A percentile compares a stretch with the other conserved stretches of the same genome.
These are phyloP conservation scores for Pseudorasbora parva DNA, from an alignment of 2,113 vertebrate genomes.

Conservation along the genomic window DNA sequence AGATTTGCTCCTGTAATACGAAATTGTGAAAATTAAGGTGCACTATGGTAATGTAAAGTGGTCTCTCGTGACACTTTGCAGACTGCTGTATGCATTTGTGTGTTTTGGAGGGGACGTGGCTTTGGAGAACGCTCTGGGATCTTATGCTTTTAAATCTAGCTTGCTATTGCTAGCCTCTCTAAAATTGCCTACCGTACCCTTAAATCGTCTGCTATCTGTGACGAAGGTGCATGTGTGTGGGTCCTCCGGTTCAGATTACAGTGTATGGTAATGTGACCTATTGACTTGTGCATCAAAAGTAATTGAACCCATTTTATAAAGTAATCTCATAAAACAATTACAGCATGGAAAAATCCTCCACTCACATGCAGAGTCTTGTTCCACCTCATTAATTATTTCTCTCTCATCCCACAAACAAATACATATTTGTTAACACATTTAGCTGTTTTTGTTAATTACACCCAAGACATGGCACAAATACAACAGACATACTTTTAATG, in stretches of 20 bases:
- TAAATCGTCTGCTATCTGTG: neutral
- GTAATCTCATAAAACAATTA: conserved; percentile 71
- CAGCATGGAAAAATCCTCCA: conserved; percentile 54
- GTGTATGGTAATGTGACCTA: conserved; percentile 11
- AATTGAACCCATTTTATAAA: conserved; percentile 46
- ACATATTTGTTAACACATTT: conserved; percentile 36
- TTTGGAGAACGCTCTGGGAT: too few species aligned
- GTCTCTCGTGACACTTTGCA: too few species aligned
- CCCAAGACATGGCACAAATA: neutral
- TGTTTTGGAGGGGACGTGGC: too few species aligned
- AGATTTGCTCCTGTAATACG: too few species aligned
- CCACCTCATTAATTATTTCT: conserved; percentile 59
- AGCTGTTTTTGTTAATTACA: neutral
- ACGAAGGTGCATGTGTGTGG: neutral
- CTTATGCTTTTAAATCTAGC: too few species aligned
- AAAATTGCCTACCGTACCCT: too few species aligned
- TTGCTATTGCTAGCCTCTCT: too few species aligned
- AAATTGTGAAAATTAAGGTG: too few species aligned
- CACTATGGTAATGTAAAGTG: too few species aligned
- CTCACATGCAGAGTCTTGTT: conserved; percentile 63
- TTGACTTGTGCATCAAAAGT: conserved; percentile 18
- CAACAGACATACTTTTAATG: neutral
- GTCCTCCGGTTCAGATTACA: neutral
- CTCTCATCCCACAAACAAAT: conserved; percentile 39
- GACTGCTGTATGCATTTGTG: too few species aligned